phyloP scores from a whole-genome alignment of 2,888 invertebrate species.

The Carpatolechia fugitivella region DNA sequence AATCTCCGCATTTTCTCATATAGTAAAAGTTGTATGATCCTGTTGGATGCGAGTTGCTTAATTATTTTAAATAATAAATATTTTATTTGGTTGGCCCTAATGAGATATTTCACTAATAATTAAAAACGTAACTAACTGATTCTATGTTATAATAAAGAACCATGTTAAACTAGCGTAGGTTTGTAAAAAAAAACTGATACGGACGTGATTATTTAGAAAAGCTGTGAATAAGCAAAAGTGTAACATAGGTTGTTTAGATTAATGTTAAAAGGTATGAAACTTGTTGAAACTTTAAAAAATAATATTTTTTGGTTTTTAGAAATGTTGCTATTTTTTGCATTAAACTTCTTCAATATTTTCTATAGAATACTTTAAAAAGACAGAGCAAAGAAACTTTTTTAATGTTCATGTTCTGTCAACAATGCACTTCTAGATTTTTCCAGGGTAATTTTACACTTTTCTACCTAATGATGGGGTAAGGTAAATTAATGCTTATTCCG shows the following conservation, averaged over 20 bases:
- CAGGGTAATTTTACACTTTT: constrained; percentile 72
- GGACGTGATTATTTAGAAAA: constrained; percentile 13
- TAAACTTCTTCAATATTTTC: neutral
- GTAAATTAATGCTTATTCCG: neutral
- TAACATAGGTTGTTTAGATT: constrained; percentile 3
- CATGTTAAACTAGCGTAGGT: too few species aligned
- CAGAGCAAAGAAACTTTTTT: neutral
- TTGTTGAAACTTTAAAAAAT: neutral
- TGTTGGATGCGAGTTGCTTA: too few species aligned
- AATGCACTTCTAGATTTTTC: constrained; percentile 27
- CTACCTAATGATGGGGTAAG: constrained; percentile 31
- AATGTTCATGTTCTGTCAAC: neutral
- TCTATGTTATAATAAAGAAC: too few species aligned
- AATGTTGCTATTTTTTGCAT: neutral
- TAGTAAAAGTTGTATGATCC: too few species aligned
- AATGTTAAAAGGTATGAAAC: neutral
- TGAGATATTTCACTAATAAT: too few species aligned
- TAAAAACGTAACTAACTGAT: too few species aligned
- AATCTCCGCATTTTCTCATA: too few species aligned
- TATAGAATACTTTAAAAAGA: neutral
- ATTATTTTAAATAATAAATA: too few species aligned
- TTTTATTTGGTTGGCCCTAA: too few species aligned
- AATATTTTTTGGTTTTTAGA: neutral
- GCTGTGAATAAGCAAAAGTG: constrained; percentile 28
- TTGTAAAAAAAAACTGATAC: neutral